Evolutionary conservation across 2,797 vertebrate genomes (phyloP), one percentile per base, ranked within the genome.

Genomic region (Pipistrellus nathusii): DNA sequence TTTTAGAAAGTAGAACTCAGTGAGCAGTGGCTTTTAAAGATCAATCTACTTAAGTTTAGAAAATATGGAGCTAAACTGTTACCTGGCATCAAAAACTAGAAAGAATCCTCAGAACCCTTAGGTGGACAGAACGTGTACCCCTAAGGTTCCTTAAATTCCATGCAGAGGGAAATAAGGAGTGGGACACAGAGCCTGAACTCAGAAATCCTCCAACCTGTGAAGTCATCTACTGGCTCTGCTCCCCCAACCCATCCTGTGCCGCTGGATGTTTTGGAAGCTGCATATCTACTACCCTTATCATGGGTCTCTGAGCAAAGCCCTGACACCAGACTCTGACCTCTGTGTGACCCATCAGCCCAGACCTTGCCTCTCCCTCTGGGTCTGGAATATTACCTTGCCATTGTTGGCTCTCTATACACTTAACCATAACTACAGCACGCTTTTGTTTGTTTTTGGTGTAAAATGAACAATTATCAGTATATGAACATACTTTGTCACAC

Each of bases 381-480:
- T 66, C 12, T 77, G 89, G 62, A 59, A 27, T 90, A 85, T 85
- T 41, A 81, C 96, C 91, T 78, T 68, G 94, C 41, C 95, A 72
- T 80, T 91, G 75, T 96, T 94, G 69, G 64, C 92, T 96, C 87
- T 93, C 75, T 44, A 30, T 1, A 20, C 66, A 72, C 55, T 97
- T 89, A 90, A 92, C n/a, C 2, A 30, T 87, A 59, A 15, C 51
- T 89, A 14, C 48, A 96, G 92, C 14, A 90, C 72, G 1, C 30
- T 64, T 27, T 27, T n/a, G 78, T 90, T 95, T 94, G 85, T 92
- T 94, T 85, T 91, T 88, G 25, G 77, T 92, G 86, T 96, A 96
- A 75, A 48, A 69, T 51, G 25, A 23, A 95, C 92, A 95, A 93
- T 95, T 90, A 94, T 93, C 96, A 95, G 78, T 96, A 96, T 91